Evolutionary conservation across 2,888 invertebrate genomes (phyloP).

Genomic region (Monochamus alternatus): DNA sequence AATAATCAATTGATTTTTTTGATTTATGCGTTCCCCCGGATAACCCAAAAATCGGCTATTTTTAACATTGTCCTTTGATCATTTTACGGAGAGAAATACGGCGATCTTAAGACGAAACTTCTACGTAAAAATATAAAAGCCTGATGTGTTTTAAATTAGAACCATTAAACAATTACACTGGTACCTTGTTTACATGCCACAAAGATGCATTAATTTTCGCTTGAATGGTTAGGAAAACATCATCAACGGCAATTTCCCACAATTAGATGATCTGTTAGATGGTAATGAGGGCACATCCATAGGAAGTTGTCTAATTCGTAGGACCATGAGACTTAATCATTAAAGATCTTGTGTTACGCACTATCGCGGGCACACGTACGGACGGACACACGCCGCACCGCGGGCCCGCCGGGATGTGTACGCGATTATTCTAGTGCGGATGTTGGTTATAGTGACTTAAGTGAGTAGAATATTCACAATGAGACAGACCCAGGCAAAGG

Average conservation of each 20-base stretch:
- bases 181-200: not conserved
- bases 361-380: conserved; percentile 32
- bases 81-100: too few species aligned
- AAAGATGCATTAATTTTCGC: conserved; percentile 34
- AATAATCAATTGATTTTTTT: too few species aligned
- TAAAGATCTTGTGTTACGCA: conserved; percentile 43
- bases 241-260: conserved; percentile 40
- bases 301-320: conserved; percentile 49
- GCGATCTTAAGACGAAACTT: too few species aligned
- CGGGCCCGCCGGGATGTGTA: conserved; percentile 27
- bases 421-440: conserved; percentile 37
- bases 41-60: too few species aligned
- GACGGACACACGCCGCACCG: conserved; percentile 32
- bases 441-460: conserved; percentile 49
- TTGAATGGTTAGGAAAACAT: conserved; percentile 43
- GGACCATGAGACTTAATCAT: conserved; percentile 56
- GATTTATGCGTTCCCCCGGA: too few species aligned
- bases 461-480: conserved; percentile 48
- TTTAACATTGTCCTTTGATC: too few species aligned
- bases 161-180: not conserved
- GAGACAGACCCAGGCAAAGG: conserved; percentile 58
- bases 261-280: conserved; percentile 8
- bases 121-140: too few species aligned
- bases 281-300: conserved; percentile 39
- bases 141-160: too few species aligned